Percentiles rank a stretch among this genome's conserved stretches.
Conservation (phyloP, 2,797 vertebrate species). For the Carduelis carduelis region DNA sequence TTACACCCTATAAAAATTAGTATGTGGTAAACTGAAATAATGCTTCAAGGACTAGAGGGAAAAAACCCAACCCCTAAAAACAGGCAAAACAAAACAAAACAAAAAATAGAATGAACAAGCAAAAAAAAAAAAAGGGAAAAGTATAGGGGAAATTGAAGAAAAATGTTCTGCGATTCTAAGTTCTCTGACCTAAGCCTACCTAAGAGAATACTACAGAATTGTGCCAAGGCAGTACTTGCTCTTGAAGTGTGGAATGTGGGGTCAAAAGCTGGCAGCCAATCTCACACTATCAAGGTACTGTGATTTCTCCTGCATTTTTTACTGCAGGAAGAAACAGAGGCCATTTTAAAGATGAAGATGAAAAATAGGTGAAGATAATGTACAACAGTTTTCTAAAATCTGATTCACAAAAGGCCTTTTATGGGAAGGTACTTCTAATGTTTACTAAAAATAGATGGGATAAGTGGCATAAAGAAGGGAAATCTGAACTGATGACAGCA, state of each 20-base stretch:
- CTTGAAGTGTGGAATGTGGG: background rate
- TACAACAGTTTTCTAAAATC: background rate
- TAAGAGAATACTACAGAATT: background rate
- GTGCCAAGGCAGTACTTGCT: background rate
- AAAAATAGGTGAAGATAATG: background rate
- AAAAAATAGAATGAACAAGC: background rate
- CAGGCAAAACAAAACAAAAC: background rate
- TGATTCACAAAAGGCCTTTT: background rate
- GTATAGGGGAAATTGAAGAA: background rate
- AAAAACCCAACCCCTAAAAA: background rate
- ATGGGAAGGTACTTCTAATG: background rate
- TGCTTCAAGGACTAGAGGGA: background rate
- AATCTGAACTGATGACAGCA: background rate
- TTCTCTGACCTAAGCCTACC: background rate
- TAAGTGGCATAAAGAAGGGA: background rate
- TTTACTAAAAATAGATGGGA: background rate
- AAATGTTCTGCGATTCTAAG: background rate
- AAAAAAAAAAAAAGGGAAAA: background rate
- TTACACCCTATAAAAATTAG: background rate
- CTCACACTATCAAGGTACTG: background rate
- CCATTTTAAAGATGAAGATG: background rate
- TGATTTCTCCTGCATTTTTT: background rate
- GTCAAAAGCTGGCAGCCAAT: background rate
- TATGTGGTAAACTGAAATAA: background rate
- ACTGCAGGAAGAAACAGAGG: background rate